Evolutionary conservation across 2,888 invertebrate species (phyloP), one percentile per base, ranked within the genome.

Genomic region (Tachina lurida): DNA sequence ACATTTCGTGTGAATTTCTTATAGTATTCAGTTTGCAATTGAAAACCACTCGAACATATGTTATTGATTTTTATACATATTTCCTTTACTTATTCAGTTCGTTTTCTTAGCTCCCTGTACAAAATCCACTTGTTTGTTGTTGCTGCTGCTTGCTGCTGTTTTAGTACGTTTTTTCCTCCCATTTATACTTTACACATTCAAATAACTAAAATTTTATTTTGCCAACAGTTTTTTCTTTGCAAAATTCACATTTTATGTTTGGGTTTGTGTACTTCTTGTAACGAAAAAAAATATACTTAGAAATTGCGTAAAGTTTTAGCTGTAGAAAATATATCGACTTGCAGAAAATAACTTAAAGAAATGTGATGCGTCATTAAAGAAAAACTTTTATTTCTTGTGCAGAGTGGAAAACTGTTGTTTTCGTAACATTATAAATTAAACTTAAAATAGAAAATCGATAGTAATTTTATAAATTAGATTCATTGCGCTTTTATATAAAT

Each of bases 51-150:
- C 79, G 49, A 87, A 89, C 90, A 90, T 90, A 91, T 90, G 90
- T 87, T 91, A 91, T 91, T 89, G 91, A 91, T 91, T 91, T 91
- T 91, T 87, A 43, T 70, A 22, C n/a, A n/a, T 22, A 58, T 76
- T 31, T 39, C 13, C 52, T 67, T n/a, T 67, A 43, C 17, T 31
- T 70, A 65, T 56, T 39, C 41, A 49, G 39, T 73, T 68, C 62
- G 10, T 39, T 67, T 75, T 70, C 1, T 67, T 75, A 62, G 0
- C 39, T 68, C 10, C 31, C 60, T 47, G 13, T 65, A 41, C 41
- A 67, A 56, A 31, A 67, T 45, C 45, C 74, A 80, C 65, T 78
- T 43, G 58, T 71, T 80, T 47, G 63, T 65, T 67, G 62, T 84
- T 80, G 76, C 71, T 80, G 76, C 71, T 41, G 43, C 17, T 62